Conservation (phyloP, 2,888 invertebrate genomes). For the Lathronympha strigana region DNA sequence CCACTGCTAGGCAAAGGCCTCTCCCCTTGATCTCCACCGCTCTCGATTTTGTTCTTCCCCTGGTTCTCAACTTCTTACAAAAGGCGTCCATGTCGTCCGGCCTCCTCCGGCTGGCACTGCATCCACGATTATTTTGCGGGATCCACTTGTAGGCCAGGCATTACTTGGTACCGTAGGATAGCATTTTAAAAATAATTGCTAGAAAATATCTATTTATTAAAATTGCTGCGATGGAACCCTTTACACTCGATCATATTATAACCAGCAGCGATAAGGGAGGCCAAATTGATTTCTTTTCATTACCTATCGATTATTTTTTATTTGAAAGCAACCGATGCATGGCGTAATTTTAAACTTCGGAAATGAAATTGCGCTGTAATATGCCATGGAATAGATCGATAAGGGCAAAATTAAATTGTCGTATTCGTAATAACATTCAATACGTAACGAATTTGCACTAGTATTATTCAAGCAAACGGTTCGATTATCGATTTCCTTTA, state of each 20-base stretch:
- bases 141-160: too few relatives aligned
- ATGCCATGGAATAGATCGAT: constrained; percentile 18
- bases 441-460: neutral
- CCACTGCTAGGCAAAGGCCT: too few relatives aligned
- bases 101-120: too few relatives aligned
- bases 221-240: neutral
- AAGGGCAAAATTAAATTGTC: constrained; percentile 6
- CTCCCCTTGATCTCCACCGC: too few relatives aligned
- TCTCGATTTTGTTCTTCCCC: too few relatives aligned
- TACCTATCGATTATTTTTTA: constrained; percentile 40
- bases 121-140: too few relatives aligned
- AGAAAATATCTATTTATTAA: too few relatives aligned
- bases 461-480: neutral
- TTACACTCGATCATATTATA: neutral
- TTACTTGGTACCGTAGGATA: too few relatives aligned
- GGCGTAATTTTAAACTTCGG: constrained; percentile 26
- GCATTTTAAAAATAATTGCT: too few relatives aligned
- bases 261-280: neutral
- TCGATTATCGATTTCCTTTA: neutral
- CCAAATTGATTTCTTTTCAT: constrained; percentile 37
- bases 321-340: constrained; percentile 31
- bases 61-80: too few relatives aligned
- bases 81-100: too few relatives aligned
- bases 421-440: constrained; percentile 6
- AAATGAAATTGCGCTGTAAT: constrained; percentile 15